These are phyloP conservation scores for Cantharis lateralis DNA, from an alignment of 2,888 invertebrate species.

Conservation along the genomic window DNA sequence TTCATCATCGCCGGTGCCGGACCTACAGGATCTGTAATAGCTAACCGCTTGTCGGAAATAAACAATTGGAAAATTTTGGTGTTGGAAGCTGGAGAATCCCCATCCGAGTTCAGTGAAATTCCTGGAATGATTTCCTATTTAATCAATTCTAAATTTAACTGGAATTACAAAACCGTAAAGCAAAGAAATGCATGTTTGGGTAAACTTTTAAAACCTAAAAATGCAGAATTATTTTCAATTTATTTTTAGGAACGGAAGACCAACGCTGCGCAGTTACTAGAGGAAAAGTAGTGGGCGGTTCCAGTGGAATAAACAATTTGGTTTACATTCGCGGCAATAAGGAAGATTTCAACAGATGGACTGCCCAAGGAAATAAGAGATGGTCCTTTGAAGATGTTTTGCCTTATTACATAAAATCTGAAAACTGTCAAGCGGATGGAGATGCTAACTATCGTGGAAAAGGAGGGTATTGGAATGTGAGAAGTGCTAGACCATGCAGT, in stretches of 20 bases:
- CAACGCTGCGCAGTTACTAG: conserved; percentile 54
- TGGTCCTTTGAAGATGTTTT: conserved; percentile 64
- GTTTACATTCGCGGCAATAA: conserved; percentile 64
- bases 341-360: conserved; percentile 72
- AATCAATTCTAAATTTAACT: conserved; percentile 52
- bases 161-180: conserved; percentile 2
- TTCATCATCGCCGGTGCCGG: conserved; percentile 79
- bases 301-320: conserved; percentile 54
- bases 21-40: conserved; percentile 77
- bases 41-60: conserved; percentile 73
- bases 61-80: conserved; percentile 73
- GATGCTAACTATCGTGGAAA: conserved; percentile 61
- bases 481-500: conserved; percentile 63
- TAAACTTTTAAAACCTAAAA: background rate
- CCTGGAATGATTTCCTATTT: conserved; percentile 77
- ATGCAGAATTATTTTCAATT: background rate
- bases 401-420: conserved; percentile 59
- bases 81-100: conserved; percentile 79
- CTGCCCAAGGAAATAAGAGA: conserved; percentile 69
- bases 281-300: conserved; percentile 64
- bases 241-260: conserved; percentile 11
- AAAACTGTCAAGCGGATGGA: conserved; percentile 48
- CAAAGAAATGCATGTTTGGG: conserved; percentile 2
- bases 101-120: conserved; percentile 79
- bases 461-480: conserved; percentile 61